Percentiles rank a stretch among this genome's conserved stretches.
Conservation (phyloP, 2,888 invertebrate genomes). For the Homarus gammarus region DNA sequence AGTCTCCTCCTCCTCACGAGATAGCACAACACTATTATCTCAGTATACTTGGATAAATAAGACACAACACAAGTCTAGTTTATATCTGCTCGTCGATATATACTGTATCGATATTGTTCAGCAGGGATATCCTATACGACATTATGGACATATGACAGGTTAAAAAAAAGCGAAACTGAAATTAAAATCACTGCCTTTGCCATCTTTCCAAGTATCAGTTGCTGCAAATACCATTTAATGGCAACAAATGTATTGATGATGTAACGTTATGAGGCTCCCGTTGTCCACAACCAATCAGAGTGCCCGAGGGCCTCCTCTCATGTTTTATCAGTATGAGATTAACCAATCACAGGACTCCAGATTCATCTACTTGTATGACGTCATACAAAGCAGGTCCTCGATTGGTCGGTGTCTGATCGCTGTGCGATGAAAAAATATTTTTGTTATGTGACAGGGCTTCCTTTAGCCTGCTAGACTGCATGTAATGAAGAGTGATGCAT, state of each 20-base stretch:
- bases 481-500: background rate
- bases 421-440: background rate
- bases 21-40: too few relatives aligned
- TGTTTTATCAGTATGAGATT: conserved; percentile 40
- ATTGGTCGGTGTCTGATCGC: conserved; percentile 13
- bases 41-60: too few relatives aligned
- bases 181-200: background rate
- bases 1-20: too few relatives aligned
- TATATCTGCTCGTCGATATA: too few relatives aligned
- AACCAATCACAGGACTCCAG: conserved; percentile 22
- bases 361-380: conserved; percentile 23
- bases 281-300: conserved; percentile 24
- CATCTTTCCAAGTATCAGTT: background rate
- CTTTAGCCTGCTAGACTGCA: background rate
- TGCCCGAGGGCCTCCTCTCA: conserved; percentile 17
- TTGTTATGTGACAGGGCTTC: background rate
- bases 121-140: too few relatives aligned
- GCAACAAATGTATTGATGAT: conserved; percentile 32
- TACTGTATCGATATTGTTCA: too few relatives aligned
- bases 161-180: too few relatives aligned
- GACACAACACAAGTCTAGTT: too few relatives aligned
- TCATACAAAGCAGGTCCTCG: conserved; percentile 5
- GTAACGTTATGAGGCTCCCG: conserved; percentile 14
- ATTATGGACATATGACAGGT: too few relatives aligned
- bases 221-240: conserved; percentile 22